Evolutionary conservation across 2,113 vertebrate genomes (phyloP), one percentile per base, ranked within the genome.

Genomic region (Falcunculus frontatus): DNA sequence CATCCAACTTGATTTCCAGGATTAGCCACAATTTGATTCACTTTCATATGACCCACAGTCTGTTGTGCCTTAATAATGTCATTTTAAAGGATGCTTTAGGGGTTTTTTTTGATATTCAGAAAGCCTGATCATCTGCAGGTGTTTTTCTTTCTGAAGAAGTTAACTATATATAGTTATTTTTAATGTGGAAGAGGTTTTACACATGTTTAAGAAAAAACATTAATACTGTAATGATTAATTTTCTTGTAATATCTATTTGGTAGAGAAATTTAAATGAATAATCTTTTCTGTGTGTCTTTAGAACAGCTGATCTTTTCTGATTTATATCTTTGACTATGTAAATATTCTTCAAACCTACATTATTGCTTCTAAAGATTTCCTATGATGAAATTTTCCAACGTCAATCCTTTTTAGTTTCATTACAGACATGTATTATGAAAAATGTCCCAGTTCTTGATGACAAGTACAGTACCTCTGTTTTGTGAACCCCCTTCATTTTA

Each of bases 81-180:
- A 49, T 65, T 68, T 84, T 62, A 62, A 70, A 87, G 18, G 29
- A 32, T 46, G 3, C 5, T 55, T 65, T 60, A 39, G 12, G 25
- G 1, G 1, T 0, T 9, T n/a, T 11, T 11, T 59, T 52, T 30
- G 4, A 6, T 57, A 23, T 72, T 76, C 22, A 49, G 19, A 37
- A 47, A 10, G 4, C 5, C 30, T 79, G 12, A 10, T 79, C 16
- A 53, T 69, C 27, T 87, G n/a, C 13, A 78, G 6, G 7, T 53
- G 1, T 13, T 93, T 64, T 81, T 52, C 35, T 59, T 89, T 87
- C 32, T 33, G 53, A 93, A 65, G 14, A 63, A 69, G 10, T 62
- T 49, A 65, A 29, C 10, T 78, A 20, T 9, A 44, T 64, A 27
- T 11, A 33, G 19, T n/a, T 64, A 29, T 37, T 83, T 32, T 76